Evolutionary conservation across 1,140 invertebrate genomes (phyloP).

Genomic region (Heliconius nattereri): DNA sequence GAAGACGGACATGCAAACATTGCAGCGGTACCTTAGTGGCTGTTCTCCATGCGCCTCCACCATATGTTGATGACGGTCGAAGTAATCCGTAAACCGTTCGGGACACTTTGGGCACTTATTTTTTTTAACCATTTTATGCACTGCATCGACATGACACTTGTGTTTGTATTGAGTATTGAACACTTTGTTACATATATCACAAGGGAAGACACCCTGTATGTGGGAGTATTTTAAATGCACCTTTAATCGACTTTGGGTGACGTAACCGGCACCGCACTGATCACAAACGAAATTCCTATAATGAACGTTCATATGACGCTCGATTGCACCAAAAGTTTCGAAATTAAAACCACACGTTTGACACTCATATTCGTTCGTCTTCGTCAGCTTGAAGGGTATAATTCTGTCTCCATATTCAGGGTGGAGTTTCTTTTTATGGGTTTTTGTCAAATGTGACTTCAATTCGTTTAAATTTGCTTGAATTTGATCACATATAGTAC

Average conservation of each 20-base stretch:
- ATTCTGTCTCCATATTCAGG: slow-evolving; percentile 49
- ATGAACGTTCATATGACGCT: slow-evolving; percentile 64
- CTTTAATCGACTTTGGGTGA: slow-evolving; percentile 53
- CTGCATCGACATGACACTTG: slow-evolving; percentile 52
- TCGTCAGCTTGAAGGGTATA: slow-evolving; percentile 49
- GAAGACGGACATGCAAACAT: slow-evolving; percentile 53
- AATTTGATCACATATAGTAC: slow-evolving; percentile 47
- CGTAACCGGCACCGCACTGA: slow-evolving; percentile 54
- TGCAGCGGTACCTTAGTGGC: slow-evolving; percentile 52
- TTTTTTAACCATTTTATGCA: slow-evolving; percentile 49
- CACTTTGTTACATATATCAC: slow-evolving; percentile 50
- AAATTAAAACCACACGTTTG: slow-evolving; percentile 51
- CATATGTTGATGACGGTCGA: slow-evolving; percentile 55
- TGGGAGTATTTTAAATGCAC: slow-evolving; percentile 50
- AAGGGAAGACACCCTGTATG: slow-evolving; percentile 37
- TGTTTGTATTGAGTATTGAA: slow-evolving; percentile 50
- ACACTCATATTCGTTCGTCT: slow-evolving; percentile 50
- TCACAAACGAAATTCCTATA: slow-evolving; percentile 63
- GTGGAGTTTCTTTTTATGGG: slow-evolving; percentile 51
- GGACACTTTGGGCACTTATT: slow-evolving; percentile 57
- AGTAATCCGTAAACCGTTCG: slow-evolving; percentile 57
- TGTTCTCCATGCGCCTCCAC: slow-evolving; percentile 53
- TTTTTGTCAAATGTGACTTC: slow-evolving; percentile 48
- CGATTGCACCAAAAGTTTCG: slow-evolving; percentile 53
- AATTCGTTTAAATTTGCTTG: slow-evolving; percentile 48